phyloP scores from a whole-genome alignment of 2,888 invertebrate species.

The Aplocera efformata region DNA sequence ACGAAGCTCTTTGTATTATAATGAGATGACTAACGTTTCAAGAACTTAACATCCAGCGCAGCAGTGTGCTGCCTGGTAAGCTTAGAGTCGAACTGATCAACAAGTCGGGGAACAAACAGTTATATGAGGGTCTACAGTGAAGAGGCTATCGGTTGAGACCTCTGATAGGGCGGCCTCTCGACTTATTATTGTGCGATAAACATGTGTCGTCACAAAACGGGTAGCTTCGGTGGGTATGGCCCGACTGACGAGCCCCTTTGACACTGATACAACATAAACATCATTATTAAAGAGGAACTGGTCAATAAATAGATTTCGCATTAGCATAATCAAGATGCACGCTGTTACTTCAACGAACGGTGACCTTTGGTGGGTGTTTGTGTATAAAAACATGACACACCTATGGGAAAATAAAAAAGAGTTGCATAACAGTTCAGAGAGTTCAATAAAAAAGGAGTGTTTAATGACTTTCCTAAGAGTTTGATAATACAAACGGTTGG shows the following conservation, averaged over 20 bases:
- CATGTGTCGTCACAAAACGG: conserved; percentile 39
- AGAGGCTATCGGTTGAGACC: conserved; percentile 56
- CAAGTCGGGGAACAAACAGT: conserved; percentile 45
- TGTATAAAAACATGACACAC: no score
- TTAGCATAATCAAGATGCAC: no score
- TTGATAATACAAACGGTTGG: no score
- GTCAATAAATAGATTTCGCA: no score
- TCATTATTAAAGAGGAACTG: background rate
- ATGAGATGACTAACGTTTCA: conserved; percentile 43
- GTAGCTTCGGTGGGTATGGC: conserved; percentile 14
- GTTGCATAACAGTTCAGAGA: no score
- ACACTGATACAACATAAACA: conserved; percentile 14
- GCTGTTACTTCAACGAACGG: no score
- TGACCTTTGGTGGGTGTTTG: no score
- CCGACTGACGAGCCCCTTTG: conserved; percentile 57
- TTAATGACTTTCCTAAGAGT: no score
- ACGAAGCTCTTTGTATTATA: conserved; percentile 34
- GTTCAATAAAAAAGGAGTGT: no score
- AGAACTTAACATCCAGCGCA: conserved; percentile 42
- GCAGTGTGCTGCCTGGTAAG: conserved; percentile 37
- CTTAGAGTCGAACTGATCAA: conserved; percentile 51
- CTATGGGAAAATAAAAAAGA: no score
- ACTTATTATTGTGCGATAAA: conserved; percentile 31
- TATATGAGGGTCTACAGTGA: conserved; percentile 49
- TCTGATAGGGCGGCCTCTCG: conserved; percentile 46